These are phyloP conservation scores for Ectobius pallidus DNA, from an alignment of 2,888 invertebrate genomes.

Conservation along the genomic window DNA sequence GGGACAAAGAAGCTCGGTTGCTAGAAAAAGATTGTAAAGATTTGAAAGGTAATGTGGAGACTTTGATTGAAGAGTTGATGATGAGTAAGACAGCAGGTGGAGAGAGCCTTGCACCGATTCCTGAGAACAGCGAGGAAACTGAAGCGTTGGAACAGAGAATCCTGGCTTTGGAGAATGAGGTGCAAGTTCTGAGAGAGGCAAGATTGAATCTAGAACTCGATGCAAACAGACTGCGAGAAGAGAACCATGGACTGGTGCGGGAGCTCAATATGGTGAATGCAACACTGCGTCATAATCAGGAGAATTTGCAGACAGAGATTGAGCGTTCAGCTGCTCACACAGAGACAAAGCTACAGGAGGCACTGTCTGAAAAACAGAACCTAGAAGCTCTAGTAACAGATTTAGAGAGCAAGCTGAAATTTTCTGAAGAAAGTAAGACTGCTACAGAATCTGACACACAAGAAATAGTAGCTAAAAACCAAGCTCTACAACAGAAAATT, in stretches of 20 bases:
- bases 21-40: conserved; percentile 33
- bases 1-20: neutral
- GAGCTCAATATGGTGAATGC: conserved; percentile 54
- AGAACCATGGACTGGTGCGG: conserved; percentile 40
- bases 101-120: conserved; percentile 52
- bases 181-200: conserved; percentile 53
- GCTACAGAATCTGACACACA: no score
- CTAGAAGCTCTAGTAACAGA: conserved; percentile 54
- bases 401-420: no score
- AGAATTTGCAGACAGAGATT: conserved; percentile 57
- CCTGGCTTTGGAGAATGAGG: conserved; percentile 50
- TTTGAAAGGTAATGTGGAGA: conserved; percentile 33
- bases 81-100: conserved; percentile 36
- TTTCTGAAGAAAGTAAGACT: no score
- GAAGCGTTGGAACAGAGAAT: conserved; percentile 48
- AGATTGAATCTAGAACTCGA: conserved; percentile 57
- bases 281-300: conserved; percentile 59
- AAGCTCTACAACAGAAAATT: no score
- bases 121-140: conserved; percentile 53
- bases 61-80: conserved; percentile 35
- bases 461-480: no score
- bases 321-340: no score
- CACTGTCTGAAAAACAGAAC: conserved; percentile 53
- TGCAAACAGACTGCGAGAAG: conserved; percentile 46
- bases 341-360: conserved; percentile 20